These are phyloP conservation scores for Hystrix brachyura DNA, from an alignment of 2,113 vertebrate genomes.

Conservation along the genomic window DNA sequence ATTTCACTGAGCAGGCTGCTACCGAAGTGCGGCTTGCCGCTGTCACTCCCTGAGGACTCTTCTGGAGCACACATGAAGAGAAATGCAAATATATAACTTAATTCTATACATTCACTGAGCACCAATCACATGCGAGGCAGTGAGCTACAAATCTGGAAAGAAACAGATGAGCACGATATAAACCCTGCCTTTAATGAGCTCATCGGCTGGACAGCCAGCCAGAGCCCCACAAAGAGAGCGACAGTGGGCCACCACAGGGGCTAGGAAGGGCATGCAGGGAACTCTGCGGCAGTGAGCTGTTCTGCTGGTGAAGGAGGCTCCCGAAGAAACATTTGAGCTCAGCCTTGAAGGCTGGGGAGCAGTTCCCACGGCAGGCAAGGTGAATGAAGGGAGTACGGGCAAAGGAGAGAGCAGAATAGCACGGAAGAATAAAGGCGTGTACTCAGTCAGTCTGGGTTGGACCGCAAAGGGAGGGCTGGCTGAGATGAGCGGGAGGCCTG, in stretches of 20 bases:
- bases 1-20: not conserved
- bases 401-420: not conserved
- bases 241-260: not conserved
- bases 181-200: not conserved
- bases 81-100: constrained; percentile 32
- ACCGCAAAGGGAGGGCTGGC: not conserved
- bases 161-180: not conserved
- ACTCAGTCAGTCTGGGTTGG: not conserved
- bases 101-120: not conserved
- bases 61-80: not conserved
- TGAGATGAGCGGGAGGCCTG: not conserved
- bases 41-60: not conserved
- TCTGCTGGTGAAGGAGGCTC: not conserved
- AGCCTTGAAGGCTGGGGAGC: not conserved
- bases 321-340: not conserved
- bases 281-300: not conserved
- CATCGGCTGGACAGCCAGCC: not conserved
- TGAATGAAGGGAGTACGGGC: not conserved
- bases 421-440: not conserved
- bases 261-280: not conserved
- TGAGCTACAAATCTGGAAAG: not conserved
- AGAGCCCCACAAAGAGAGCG: not conserved
- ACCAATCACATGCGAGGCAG: not conserved
- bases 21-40: not conserved
- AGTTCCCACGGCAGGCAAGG: not conserved